A percentile compares a stretch with the other conserved stretches of the same genome.
phyloP scores from a whole-genome alignment of 2,888 invertebrate species.

The Perizoma affinitatum region DNA sequence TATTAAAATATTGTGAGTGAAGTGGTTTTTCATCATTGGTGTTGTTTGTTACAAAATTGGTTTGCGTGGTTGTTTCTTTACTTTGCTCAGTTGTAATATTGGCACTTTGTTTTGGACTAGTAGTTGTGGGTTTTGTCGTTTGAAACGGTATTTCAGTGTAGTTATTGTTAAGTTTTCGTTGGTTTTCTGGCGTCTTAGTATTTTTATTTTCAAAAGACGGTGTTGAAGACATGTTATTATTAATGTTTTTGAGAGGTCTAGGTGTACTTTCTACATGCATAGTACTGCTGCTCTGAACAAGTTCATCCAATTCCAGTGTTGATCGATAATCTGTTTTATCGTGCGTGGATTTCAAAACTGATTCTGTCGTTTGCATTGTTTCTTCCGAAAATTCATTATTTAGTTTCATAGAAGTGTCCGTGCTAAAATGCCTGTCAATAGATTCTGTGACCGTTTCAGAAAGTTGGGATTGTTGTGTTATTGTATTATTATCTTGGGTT shows the following conservation, averaged over 20 bases:
- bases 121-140: slow-evolving; percentile 36
- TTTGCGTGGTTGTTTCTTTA: neutral
- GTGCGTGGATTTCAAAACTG: slow-evolving; percentile 23
- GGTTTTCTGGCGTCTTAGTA: slow-evolving; percentile 74
- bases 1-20: neutral
- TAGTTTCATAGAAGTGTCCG: neutral
- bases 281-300: slow-evolving; percentile 67
- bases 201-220: slow-evolving; percentile 65
- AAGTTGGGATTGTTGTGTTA: neutral
- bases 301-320: slow-evolving; percentile 51
- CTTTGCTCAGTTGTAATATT: slow-evolving; percentile 9
- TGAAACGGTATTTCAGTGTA: slow-evolving; percentile 53
- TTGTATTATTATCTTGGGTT: slow-evolving; percentile 1
- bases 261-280: slow-evolving; percentile 67
- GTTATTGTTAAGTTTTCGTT: slow-evolving; percentile 69
- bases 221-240: slow-evolving; percentile 49
- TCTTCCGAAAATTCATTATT: slow-evolving; percentile 1
- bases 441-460: slow-evolving; percentile 13
- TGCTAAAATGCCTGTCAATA: neutral
- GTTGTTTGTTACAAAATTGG: neutral
- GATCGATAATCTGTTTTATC: slow-evolving; percentile 26
- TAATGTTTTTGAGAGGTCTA: slow-evolving; percentile 57
- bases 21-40: neutral
- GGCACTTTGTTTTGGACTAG: slow-evolving; percentile 17
- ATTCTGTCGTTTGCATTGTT: slow-evolving; percentile 22